Evolutionary conservation across 2,888 invertebrate species (phyloP), one percentile per base, ranked within the genome.

Genomic region (Drosophila neoperkinsi): DNA sequence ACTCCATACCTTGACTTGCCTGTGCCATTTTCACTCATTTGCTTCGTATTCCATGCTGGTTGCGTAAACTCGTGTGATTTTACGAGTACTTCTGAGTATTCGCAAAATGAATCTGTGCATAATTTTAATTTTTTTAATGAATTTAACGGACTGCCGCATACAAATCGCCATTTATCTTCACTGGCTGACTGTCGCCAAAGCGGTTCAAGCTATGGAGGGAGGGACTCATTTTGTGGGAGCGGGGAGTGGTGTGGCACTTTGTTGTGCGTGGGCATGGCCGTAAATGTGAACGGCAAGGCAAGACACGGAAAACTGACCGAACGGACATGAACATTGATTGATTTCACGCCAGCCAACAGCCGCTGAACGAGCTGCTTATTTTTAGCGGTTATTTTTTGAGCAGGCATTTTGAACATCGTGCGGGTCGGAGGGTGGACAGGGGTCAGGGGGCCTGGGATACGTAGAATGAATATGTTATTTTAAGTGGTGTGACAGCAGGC

Each of bases 301-400:
- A 50, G 43, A 64, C 28, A 66, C 65, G 77, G 64, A 78, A 74
- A 77, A 50, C 64, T 78, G 78, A 65, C 74, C 67, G 67, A 74
- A 60, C 38, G 78, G 74, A 74, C 74, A 78, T 77, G 71, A 80
- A 84, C 88, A 88, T 82, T 88, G 87, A 87, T 88, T 87, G 88
- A 88, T 87, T 88, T 88, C 86, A 74, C 79, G 86, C 81, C 81
- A 86, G 74, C 77, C 61, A 74, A 61, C 68, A 63, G 64, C 41
- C 61, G 61, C 60, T 50, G 28, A 74, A 56, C 58, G 51, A 56
- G 67, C 34, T 71, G 72, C 31, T 82, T 87, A 87, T 88, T 88
- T 87, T 82, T 88, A 88, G 88, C 75, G 58, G 52, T 70, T 81
- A 79, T 86, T 69, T 80, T 74, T 80, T 82, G 50, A 67, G 59